Conservation (phyloP, 2,797 vertebrate species). For the Falco naumanni region DNA sequence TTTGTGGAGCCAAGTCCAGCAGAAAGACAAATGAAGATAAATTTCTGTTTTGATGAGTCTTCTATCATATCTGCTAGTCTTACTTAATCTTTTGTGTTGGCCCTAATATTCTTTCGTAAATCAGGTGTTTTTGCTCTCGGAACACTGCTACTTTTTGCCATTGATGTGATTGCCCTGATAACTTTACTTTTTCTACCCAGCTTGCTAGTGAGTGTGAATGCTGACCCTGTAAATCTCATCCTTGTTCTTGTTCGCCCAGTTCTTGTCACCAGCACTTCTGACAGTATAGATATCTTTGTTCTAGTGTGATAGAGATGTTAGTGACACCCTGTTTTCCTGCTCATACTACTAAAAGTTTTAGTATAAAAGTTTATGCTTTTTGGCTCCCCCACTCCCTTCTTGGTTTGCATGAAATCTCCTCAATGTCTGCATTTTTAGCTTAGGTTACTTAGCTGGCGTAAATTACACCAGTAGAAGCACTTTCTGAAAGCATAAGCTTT, state of each 20-base stretch:
- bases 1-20: not conserved
- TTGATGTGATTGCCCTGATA: not conserved
- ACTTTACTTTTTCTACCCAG: not conserved
- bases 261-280: not conserved
- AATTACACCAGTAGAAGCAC: not conserved
- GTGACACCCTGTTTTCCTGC: not conserved
- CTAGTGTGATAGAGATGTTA: not conserved
- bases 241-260: not conserved
- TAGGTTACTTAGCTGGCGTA: not conserved
- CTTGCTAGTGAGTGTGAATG: not conserved
- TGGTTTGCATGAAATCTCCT: not conserved
- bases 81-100: not conserved
- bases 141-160: not conserved
- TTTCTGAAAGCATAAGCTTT: not conserved
- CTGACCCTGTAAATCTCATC: not conserved
- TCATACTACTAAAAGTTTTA: not conserved
- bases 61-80: not conserved
- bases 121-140: not conserved
- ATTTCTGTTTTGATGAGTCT: slow-evolving; percentile 11
- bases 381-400: not conserved
- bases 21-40: not conserved
- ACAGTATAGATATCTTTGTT: not conserved
- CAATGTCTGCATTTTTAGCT: not conserved
- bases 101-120: not conserved
- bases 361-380: not conserved